These are phyloP conservation scores for Epinephelus malabaricus DNA, from an alignment of 2,797 vertebrate species.

Conservation along the genomic window DNA sequence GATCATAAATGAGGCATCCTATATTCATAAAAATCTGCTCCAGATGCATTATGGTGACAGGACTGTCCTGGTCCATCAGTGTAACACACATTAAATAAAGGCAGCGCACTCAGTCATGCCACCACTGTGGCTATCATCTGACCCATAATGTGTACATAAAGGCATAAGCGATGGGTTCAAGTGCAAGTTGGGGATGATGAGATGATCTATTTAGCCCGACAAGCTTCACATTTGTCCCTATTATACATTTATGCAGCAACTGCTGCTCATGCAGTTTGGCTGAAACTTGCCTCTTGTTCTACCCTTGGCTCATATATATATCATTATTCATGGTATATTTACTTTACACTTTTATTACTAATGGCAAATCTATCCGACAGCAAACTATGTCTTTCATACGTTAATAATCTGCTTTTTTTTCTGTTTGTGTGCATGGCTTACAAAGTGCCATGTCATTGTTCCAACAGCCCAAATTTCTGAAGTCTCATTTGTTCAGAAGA, in stretches of 20 bases:
- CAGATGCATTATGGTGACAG: background rate
- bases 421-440: background rate
- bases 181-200: constrained; percentile 9
- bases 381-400: background rate
- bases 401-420: background rate
- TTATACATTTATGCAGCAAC: constrained; percentile 29
- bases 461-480: no score
- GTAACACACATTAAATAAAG: constrained; percentile 3
- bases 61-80: constrained; percentile 14
- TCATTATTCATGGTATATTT: constrained; percentile 29
- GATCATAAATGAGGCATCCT: background rate
- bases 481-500: no score
- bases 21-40: constrained; percentile 5
- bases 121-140: constrained; percentile 8
- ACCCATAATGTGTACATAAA: background rate
- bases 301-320: background rate
- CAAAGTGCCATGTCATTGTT: no score
- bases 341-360: background rate
- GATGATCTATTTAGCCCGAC: constrained; percentile 21
- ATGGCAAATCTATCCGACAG: constrained; percentile 11
- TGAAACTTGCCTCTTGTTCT: background rate
- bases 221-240: constrained; percentile 19
- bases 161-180: constrained; percentile 8
- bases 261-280: background rate
- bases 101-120: constrained; percentile 11